These are phyloP conservation scores for Heteractis magnifica DNA, from an alignment of 92 coral and sea anemone species.

Conservation along the genomic window DNA sequence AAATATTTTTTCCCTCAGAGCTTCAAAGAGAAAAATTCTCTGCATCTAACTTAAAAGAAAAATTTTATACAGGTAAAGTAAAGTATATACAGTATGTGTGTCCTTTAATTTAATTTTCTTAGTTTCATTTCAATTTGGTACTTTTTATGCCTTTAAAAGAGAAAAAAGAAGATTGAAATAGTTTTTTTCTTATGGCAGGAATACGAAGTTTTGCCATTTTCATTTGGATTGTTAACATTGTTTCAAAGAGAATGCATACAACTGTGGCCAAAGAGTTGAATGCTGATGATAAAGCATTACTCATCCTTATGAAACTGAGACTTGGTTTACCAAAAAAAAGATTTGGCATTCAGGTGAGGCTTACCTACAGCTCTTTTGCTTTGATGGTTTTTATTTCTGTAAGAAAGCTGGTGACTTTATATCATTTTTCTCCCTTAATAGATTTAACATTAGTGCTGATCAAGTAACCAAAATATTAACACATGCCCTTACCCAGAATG, in stretches of 20 bases:
- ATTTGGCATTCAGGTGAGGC: conserved; percentile 38
- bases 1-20: too few species aligned
- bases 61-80: neutral
- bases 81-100: neutral
- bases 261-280: conserved; percentile 24
- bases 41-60: neutral
- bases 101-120: conserved; percentile 3
- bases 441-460: conserved; percentile 24
- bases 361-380: conserved; percentile 6
- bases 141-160: neutral
- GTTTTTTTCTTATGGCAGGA: conserved; percentile 22
- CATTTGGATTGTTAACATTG: conserved; percentile 35
- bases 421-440: conserved; percentile 9
- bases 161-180: neutral
- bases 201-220: conserved; percentile 29
- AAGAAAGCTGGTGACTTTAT: neutral
- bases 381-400: neutral
- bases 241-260: conserved; percentile 23
- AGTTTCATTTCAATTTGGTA: too few species aligned
- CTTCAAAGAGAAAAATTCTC: neutral
- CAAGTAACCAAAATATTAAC: conserved; percentile 15
- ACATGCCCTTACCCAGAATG: neutral
- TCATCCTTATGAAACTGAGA: conserved; percentile 49
- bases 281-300: conserved; percentile 35
- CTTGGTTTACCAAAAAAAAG: conserved; percentile 46